Evolutionary conservation across 37 sponge, comb jelly and placozoan species (phyloP).

Genomic region (Crambe crambe): DNA sequence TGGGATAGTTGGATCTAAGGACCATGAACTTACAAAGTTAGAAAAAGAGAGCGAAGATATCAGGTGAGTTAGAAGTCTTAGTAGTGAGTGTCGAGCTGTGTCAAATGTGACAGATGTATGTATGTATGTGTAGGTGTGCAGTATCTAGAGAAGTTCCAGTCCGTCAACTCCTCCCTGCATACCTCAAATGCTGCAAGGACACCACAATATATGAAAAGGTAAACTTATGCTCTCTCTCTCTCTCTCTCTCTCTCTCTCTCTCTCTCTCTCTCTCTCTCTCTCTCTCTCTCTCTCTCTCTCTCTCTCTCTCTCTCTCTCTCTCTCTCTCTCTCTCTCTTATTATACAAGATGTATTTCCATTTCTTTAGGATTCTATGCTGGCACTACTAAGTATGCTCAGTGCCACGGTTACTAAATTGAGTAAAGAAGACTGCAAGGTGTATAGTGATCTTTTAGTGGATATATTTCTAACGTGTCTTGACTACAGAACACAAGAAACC

Average conservation of each 20-base stretch:
- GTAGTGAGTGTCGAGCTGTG: no score
- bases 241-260: no score
- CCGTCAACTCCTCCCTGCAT: constrained; percentile 57
- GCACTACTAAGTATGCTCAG: constrained; percentile 61
- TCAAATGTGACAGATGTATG: no score
- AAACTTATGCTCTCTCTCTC: background rate
- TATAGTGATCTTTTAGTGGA: constrained; percentile 35
- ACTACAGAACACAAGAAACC: constrained; percentile 52
- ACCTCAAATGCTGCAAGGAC: constrained; percentile 20
- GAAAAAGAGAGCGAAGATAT: background rate
- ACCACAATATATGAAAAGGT: constrained; percentile 28
- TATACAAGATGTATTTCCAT: no score
- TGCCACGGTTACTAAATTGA: constrained; percentile 16
- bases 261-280: no score
- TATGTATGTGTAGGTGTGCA: background rate
- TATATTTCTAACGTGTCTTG: constrained; percentile 35
- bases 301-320: no score
- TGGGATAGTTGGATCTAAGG: background rate
- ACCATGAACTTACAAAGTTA: constrained; percentile 6
- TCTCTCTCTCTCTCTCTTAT: no score
- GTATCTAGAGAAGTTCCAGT: constrained; percentile 41
- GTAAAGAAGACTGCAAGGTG: constrained; percentile 39
- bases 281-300: no score
- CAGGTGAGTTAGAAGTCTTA: constrained; percentile 19
- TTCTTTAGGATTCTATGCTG: constrained; percentile 35